phyloP scores from a whole-genome alignment of 2,888 invertebrate genomes.

The Biston stratarius region DNA sequence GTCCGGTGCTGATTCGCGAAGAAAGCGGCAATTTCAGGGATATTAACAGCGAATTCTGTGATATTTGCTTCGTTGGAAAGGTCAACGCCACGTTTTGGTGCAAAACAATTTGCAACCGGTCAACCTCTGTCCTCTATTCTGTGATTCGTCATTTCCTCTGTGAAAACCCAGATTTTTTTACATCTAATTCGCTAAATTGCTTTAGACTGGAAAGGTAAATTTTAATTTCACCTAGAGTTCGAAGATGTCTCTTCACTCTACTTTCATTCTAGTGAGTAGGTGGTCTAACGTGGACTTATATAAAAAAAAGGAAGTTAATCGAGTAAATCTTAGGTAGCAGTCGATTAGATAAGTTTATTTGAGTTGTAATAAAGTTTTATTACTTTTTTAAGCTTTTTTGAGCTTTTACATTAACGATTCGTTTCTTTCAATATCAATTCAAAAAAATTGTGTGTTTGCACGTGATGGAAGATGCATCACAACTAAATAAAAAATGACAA shows the following conservation, averaged over 20 bases:
- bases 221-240: constrained; percentile 14
- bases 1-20: constrained; percentile 32
- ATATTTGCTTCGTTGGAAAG: constrained; percentile 49
- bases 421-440: no score
- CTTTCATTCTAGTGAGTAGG: no score
- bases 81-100: constrained; percentile 49
- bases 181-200: constrained; percentile 34
- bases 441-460: no score
- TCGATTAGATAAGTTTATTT: no score
- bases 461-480: no score
- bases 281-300: no score
- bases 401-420: no score
- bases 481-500: no score
- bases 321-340: no score
- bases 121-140: constrained; percentile 52
- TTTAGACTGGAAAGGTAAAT: constrained; percentile 17
- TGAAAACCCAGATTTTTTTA: constrained; percentile 47
- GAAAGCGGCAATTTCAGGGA: constrained; percentile 44
- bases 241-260: background rate
- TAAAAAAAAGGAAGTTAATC: no score
- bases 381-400: no score
- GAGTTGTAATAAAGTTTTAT: no score
- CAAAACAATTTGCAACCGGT: constrained; percentile 39
- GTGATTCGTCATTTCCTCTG: constrained; percentile 56
- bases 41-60: constrained; percentile 41